Conservation (phyloP, 2,888 invertebrate genomes). For the Cephus rjabovi region DNA sequence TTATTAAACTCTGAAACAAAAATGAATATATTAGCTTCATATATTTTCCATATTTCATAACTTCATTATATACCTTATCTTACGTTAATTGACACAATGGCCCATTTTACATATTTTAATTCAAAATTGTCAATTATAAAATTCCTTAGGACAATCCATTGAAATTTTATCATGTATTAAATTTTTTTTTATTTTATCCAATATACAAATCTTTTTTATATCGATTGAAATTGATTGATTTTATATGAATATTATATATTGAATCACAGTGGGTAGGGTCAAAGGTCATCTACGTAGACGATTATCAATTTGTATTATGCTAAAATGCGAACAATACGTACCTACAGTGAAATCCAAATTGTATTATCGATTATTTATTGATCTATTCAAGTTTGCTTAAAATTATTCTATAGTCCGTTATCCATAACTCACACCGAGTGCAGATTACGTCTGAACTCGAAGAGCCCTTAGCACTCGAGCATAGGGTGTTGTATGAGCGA, state of each 20-base stretch:
- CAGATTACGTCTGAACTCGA: background rate
- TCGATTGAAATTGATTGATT: background rate
- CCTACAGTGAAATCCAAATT: background rate
- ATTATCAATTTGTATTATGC: background rate
- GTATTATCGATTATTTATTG: background rate
- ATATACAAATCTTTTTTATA: background rate
- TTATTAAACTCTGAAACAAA: background rate
- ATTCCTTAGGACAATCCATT: background rate
- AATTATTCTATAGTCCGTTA: background rate
- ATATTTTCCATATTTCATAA: background rate
- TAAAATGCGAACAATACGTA: background rate
- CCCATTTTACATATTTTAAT: background rate
- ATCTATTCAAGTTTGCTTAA: background rate
- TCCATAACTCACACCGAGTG: background rate
- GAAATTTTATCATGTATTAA: background rate
- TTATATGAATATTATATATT: background rate
- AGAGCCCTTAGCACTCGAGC: background rate
- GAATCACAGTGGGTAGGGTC: background rate
- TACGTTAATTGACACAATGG: background rate
- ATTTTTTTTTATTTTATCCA: background rate
- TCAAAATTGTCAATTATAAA: background rate
- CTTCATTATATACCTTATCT: background rate
- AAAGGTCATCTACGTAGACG: background rate
- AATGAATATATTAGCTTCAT: background rate
- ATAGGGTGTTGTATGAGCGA: background rate